These are phyloP conservation scores for Epinephelus fuscoguttatus DNA, from an alignment of 2,113 vertebrate genomes.

Conservation along the genomic window DNA sequence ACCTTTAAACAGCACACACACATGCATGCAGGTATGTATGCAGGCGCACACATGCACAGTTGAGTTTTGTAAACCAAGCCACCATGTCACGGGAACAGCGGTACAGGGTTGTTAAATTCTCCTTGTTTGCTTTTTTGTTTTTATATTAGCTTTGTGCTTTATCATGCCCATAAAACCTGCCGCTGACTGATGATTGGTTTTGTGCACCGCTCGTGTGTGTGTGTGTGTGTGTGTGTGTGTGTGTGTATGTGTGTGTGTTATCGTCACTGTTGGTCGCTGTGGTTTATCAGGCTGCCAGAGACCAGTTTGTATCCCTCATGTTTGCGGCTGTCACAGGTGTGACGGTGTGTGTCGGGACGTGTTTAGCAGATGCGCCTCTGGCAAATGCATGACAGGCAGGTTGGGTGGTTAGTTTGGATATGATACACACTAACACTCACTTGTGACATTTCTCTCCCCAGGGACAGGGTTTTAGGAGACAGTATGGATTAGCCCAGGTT, in stretches of 20 bases:
- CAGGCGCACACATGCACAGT: conserved; percentile 7
- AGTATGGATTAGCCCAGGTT: not conserved
- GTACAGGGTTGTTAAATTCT: not conserved
- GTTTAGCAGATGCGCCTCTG: conserved; percentile 40
- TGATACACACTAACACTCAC: conserved; percentile 37
- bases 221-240: not conserved
- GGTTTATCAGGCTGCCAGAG: not conserved
- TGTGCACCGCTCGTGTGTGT: too few relatives aligned
- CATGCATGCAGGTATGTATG: not conserved
- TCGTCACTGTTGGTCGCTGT: not conserved
- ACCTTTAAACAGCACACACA: conserved; percentile 9
- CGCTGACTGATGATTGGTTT: too few relatives aligned
- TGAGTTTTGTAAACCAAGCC: not conserved
- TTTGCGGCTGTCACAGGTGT: conserved; percentile 49
- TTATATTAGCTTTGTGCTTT: not conserved
- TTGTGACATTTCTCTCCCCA: conserved; percentile 30
- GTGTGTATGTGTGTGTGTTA: not conserved
- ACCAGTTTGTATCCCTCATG: conserved; percentile 34
- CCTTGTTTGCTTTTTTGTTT: not conserved
- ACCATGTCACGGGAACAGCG: not conserved
- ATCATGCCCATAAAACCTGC: not conserved
- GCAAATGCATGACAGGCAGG: conserved; percentile 34
- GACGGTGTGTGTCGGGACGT: conserved; percentile 39
- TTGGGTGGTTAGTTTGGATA: conserved; percentile 46
- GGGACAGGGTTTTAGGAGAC: not conserved